Evolutionary conservation across 2,888 invertebrate genomes (phyloP), one percentile per base, ranked within the genome.

Genomic region (Morpho achilles): DNA sequence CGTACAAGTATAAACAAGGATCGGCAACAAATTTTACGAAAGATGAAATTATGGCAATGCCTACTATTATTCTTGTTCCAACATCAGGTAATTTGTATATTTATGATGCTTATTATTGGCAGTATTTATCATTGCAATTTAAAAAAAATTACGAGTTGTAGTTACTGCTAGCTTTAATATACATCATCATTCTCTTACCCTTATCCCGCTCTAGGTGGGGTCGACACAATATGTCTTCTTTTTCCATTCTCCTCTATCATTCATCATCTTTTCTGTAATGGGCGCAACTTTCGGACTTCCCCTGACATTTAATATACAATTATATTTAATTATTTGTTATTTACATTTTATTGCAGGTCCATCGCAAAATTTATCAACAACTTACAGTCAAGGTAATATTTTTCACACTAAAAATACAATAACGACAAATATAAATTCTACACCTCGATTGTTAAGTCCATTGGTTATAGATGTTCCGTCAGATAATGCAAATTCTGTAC

Each of bases 31-130:
- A 67, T 50, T 84, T 70, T 61, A 85, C 88, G 10, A 79, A 82
- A 69, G 88, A 87, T 70, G 87, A 91, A 75, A 91, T 91, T 63
- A 88, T 91, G 89, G 85, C 90, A n/a, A 91, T 91, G 91, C 91
- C 90, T 7, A 91, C 89, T n/a, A 77, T 90, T 22, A 85, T 91
- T 64, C 71, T 89, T 41, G 83, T 86, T 8, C 84, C 87, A 58
- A 67, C 76, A 50, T 69, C 84, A 80, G 84, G 89, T 88, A 80
- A 77, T 46, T 16, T 16, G 16, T 16, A 16, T 16, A 16, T 16
- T 55, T 5, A 32, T 5, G 32, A 50, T 53, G 22, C 10, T 40
- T 39, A 10, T 40, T 3, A 32, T 32, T 16, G 16, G 1, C 16
- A 16, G 1, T 16, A 16, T 16, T 16, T 16, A 16, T 16, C 16